Conservation (phyloP, 1,140 invertebrate species). For the Atopsyche davidsoni region DNA sequence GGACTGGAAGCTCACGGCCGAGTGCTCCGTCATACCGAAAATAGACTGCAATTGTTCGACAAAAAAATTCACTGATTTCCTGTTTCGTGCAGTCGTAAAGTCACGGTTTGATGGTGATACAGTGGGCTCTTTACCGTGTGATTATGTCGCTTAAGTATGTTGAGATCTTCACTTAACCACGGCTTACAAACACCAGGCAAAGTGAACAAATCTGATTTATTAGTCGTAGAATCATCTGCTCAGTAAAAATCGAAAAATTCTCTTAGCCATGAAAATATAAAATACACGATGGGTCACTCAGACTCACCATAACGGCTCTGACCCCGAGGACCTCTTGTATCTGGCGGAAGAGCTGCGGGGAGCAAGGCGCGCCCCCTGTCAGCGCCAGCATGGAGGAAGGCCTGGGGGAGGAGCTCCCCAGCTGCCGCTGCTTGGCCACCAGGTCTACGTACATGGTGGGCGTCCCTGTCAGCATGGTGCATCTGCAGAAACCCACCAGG, state of each 20-base stretch:
- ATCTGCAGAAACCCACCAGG: slow-evolving; percentile 53
- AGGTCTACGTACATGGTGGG: slow-evolving; percentile 96
- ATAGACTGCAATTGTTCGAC: slow-evolving; percentile 64
- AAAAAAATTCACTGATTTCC: no score
- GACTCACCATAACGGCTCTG: slow-evolving; percentile 46
- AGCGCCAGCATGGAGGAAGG: slow-evolving; percentile 53
- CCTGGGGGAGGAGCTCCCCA: slow-evolving; percentile 40
- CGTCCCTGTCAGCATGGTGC: slow-evolving; percentile 78
- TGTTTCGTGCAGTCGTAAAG: no score
- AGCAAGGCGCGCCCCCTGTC: slow-evolving; percentile 70
- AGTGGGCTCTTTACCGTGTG: no score
- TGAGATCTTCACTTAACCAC: no score
- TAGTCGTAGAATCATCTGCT: no score
- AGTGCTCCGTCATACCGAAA: slow-evolving; percentile 86
- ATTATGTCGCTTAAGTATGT: no score
- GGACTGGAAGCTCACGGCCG: slow-evolving; percentile 67
- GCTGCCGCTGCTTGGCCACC: slow-evolving; percentile 49
- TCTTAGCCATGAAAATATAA: no score
- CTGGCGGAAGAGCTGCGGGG: slow-evolving; percentile 63
- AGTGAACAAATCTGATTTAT: no score
- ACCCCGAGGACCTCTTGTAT: slow-evolving; percentile 47
- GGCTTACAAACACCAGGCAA: no score
- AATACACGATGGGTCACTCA: no score
- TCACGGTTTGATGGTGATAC: no score
- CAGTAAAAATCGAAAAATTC: no score